Conservation (phyloP, 2,797 vertebrate genomes). For the Ambastaia sidthimunki region DNA sequence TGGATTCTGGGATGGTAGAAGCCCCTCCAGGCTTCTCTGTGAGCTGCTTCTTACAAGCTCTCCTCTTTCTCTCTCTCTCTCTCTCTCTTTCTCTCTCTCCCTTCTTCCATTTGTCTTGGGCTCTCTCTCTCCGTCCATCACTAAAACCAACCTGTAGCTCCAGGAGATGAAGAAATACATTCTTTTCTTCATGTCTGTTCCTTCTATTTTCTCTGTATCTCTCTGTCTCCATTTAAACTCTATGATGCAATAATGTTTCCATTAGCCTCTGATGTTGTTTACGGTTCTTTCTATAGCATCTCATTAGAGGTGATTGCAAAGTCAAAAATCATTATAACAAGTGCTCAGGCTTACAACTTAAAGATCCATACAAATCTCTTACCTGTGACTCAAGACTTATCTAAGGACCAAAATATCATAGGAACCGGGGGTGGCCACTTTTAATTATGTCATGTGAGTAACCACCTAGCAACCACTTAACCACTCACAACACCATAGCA, state of each 20-base stretch:
- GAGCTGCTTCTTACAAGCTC: constrained; percentile 30
- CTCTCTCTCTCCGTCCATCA: constrained; percentile 33
- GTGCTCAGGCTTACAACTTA: not conserved
- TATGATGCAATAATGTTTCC: constrained; percentile 6
- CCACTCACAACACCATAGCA: not conserved
- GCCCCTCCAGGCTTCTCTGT: constrained; percentile 50
- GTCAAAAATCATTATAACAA: not conserved
- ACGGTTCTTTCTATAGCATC: constrained; percentile 3
- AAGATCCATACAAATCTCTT: not conserved
- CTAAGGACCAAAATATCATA: not conserved
- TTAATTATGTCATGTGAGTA: not conserved
- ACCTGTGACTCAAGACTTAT: not conserved
- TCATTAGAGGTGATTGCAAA: constrained; percentile 11
- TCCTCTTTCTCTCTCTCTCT: not conserved
- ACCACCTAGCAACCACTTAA: not conserved
- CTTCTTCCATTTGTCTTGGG: constrained; percentile 62
- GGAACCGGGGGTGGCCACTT: not conserved
- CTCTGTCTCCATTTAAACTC: constrained; percentile 10
- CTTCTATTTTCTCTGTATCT: not conserved
- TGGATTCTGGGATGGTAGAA: constrained; percentile 71
- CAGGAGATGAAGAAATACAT: constrained; percentile 42
- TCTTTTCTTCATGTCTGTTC: not conserved
- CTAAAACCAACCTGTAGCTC: constrained; percentile 33
- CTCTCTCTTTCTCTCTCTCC: constrained; percentile 45
- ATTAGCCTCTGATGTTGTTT: constrained; percentile 9